These are phyloP conservation scores for Andrena flavipes DNA, from an alignment of 2,888 invertebrate species.

Conservation along the genomic window DNA sequence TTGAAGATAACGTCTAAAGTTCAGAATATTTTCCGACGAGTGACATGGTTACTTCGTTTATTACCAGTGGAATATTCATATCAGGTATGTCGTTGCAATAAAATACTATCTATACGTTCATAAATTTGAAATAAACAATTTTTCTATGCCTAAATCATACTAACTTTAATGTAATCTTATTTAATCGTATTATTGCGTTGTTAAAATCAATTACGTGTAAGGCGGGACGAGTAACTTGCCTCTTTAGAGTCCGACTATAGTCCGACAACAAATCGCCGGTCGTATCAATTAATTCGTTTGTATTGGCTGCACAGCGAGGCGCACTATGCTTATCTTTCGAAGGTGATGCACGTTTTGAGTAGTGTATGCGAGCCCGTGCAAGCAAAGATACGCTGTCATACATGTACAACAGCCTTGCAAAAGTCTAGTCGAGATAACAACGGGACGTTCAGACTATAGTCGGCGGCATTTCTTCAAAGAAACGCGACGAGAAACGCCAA, in stretches of 20 bases:
- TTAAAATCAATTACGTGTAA: not conserved
- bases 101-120: not conserved
- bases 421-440: conserved; percentile 36
- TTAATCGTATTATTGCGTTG: not conserved
- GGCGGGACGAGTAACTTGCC: conserved; percentile 2
- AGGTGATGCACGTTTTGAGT: not conserved
- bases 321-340: conserved; percentile 35
- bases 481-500: conserved; percentile 7
- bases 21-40: not conserved
- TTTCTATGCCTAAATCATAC: not conserved
- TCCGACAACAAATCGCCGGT: conserved; percentile 19
- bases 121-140: not conserved
- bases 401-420: conserved; percentile 10
- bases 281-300: conserved; percentile 36
- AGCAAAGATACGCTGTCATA: not conserved
- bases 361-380: conserved; percentile 23
- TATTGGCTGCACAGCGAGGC: conserved; percentile 36
- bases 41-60: not conserved
- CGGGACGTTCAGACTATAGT: conserved; percentile 10
- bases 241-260: conserved; percentile 6
- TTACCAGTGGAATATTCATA: not conserved
- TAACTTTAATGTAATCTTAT: not conserved
- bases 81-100: not conserved
- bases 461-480: conserved; percentile 23
- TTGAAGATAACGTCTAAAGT: not conserved